Conservation (phyloP, 2,797 vertebrate genomes). For the Adrianichthys oophorus region DNA sequence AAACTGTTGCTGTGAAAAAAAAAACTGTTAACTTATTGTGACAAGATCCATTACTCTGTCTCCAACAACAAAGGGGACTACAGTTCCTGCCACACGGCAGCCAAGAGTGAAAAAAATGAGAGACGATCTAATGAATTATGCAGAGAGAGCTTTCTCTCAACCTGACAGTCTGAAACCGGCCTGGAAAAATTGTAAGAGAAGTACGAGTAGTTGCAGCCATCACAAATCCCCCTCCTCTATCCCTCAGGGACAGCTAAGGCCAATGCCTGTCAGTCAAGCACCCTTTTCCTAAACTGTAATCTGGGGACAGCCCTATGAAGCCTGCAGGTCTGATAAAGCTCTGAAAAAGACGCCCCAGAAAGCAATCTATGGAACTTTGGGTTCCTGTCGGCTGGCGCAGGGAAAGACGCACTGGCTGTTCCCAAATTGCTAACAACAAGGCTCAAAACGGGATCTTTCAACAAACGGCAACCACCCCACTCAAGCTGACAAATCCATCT, state of each 20-base stretch:
- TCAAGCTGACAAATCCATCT: constrained; percentile 32
- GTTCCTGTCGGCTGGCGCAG: constrained; percentile 40
- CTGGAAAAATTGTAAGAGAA: constrained; percentile 77
- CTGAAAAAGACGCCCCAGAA: constrained; percentile 66
- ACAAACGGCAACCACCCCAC: constrained; percentile 22
- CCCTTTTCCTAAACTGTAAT: constrained; percentile 74
- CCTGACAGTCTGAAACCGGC: constrained; percentile 73
- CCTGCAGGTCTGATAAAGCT: constrained; percentile 76
- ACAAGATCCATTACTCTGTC: constrained; percentile 71
- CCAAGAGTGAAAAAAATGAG: constrained; percentile 60
- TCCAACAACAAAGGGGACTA: constrained; percentile 63
- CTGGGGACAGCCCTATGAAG: constrained; percentile 70
- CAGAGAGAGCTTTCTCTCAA: constrained; percentile 71
- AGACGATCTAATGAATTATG: constrained; percentile 79
- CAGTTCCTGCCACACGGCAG: constrained; percentile 57
- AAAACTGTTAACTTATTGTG: constrained; percentile 69
- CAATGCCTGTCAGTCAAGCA: constrained; percentile 78
- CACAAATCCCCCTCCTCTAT: constrained; percentile 67
- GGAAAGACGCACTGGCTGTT: constrained; percentile 58
- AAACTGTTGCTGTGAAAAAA: constrained; percentile 66
- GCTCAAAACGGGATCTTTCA: constrained; percentile 31
- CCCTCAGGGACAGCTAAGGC: constrained; percentile 69
- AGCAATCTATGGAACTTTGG: constrained; percentile 55
- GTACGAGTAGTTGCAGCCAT: constrained; percentile 74
- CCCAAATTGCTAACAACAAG: constrained; percentile 62